Evolutionary conservation across 2,113 vertebrate genomes (phyloP), one percentile per base, ranked within the genome.

Genomic region (Bombycilla garrulus): DNA sequence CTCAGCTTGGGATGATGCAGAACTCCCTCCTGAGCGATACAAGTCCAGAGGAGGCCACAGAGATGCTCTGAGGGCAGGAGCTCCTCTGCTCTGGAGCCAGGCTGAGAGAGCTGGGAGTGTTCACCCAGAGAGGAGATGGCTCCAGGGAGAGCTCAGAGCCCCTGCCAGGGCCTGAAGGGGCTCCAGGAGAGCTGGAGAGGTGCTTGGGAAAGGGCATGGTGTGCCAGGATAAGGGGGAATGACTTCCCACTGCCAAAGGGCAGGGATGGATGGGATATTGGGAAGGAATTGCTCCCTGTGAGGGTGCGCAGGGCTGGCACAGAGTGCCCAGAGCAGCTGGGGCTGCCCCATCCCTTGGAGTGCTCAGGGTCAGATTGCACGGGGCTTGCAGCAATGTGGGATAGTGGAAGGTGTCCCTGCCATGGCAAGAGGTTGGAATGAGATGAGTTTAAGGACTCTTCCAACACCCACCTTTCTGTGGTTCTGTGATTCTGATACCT

Each of bases 221-320:
- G 40, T 1, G 40, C 15, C 56, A 79, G 48, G 47, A 54, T 3
- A n/a, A 12, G 10, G 14, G 11, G 23, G 29, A 42, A 64, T 42
- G 25, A 7, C 2, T 19, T 62, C n/a, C 2, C 24, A 18, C 11
- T 71, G 35, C 2, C 50, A 42, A 17, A 31, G 29, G 6, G 24
- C 24, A 29, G 29, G 9, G 13, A 0, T 35, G 2, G 48, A 26
- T 64, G 21, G 17, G 7, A 57, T 42, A 18, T 23, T 64, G 21
- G 35, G 25, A 1, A 48, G 29, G 0, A 48, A 36, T 42, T 80
- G 0, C 12, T 56, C 20, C 4, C 48, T 64, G 9, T 3, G 20
- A 62, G 48, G 8, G 17, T 31, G 48, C 3, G 1, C 0, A 80
- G 35, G 17, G 21, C 48, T 64, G 57, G 42, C 29, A 64, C 35